These are phyloP conservation scores for Drosophila tsacasi DNA, from an alignment of 1,140 invertebrate species.

Conservation along the genomic window DNA sequence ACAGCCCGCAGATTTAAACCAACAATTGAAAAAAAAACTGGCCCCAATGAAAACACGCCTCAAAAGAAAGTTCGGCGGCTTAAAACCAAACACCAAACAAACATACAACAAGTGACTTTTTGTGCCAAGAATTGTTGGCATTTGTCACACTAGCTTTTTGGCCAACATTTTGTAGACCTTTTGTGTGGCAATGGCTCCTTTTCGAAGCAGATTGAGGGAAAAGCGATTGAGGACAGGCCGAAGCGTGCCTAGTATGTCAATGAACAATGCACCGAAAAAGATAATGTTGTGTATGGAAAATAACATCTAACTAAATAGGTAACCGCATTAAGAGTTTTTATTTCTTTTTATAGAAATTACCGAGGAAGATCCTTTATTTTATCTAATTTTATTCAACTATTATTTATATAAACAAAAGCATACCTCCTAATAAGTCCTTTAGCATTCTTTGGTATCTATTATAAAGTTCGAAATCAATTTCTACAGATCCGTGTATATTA, in stretches of 20 bases:
- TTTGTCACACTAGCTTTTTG: constrained; percentile 46
- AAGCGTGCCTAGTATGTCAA: constrained; percentile 29
- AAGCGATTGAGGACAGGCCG: constrained; percentile 31
- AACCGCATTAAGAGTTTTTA: too few species aligned
- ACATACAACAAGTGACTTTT: constrained; percentile 40
- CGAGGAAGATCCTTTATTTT: too few species aligned
- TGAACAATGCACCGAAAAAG: constrained; percentile 19
- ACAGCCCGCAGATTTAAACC: constrained; percentile 25
- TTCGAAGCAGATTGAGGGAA: constrained; percentile 37
- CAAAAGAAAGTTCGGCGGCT: constrained; percentile 67
- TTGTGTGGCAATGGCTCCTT: constrained; percentile 22
- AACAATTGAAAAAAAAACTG: constrained; percentile 41
- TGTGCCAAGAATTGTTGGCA: constrained; percentile 53
- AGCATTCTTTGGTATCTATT: too few species aligned
- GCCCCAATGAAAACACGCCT: constrained; percentile 56
- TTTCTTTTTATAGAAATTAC: background rate
- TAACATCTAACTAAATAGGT: too few species aligned
- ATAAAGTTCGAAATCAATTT: background rate
- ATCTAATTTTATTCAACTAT: too few species aligned
- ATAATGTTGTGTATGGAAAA: background rate
- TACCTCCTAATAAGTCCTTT: too few species aligned
- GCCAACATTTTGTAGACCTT: constrained; percentile 36
- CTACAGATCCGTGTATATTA: too few species aligned
- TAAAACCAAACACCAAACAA: constrained; percentile 35
- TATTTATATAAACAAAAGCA: too few species aligned